Base-by-base conservation (phyloP, 2,888 invertebrate genomes). In the Vanessa cardui region DNA sequence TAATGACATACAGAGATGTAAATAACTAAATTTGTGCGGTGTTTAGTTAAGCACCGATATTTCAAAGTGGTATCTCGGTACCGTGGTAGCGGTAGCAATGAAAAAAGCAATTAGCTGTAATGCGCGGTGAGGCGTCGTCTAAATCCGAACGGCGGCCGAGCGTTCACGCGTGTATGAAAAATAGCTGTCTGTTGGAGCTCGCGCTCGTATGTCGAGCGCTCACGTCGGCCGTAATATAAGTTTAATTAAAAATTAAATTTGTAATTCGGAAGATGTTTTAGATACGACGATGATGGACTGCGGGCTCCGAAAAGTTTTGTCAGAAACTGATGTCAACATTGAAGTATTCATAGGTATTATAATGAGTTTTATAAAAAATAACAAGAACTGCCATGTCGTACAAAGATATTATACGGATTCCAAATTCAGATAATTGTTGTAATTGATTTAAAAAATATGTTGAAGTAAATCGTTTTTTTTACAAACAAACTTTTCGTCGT, bases 131-230 rank as follows among this genome's bases (percentile, higher is more conserved):
- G 68, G 58, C 70, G 69, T 71, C 72, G 70, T 80, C 86, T 87
- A 87, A 85, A 85, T 85, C 85, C 83, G 87, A 72, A 70, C 70
- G 73, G 75, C 86, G 81, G 77, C 84, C 83, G 74, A 84, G 86
- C 91, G 86, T 90, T 91, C 90, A 92, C 77, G 85, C 91, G 89
- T 89, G 86, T 78, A 88, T 90, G 91, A 92, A 90, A 90, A 88
- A 92, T 91, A 87, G 86, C 81, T 75, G 76, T 67, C 77, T 80
- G 73, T 47, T 62, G 73, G 76, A 74, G 73, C 71, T 77, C 78
- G 73, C 71, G 72, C 56, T 65, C 78, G 56, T 20, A 4, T 18
- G 7, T 47, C 18, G 47, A 6, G 16, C 16, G 16, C 18, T 47
- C 47, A 47, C 18, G 47, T 47, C 18, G n/a, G n/a, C 7, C 18